Evolutionary conservation across 2,888 invertebrate genomes (phyloP), one percentile per base, ranked within the genome.

Genomic region (Unio pictorum): DNA sequence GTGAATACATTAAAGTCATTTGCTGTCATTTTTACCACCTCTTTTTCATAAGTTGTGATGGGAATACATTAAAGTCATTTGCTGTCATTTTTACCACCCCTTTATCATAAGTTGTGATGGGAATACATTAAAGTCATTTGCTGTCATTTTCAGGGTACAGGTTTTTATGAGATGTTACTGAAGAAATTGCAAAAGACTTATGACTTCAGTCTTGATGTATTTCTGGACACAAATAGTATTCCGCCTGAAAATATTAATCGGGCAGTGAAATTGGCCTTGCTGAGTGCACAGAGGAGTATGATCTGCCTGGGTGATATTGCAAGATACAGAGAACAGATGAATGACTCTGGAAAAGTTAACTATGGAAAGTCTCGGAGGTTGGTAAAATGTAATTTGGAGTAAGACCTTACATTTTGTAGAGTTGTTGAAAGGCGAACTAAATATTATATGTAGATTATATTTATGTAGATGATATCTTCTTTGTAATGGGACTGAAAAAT

Each of bases 281-380:
- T 96, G 80, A 94, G 95, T 70, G 94, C 94, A 4, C 98, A 98
- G 90, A 95, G 97, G 84, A 91, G 96, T 77, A 94, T 95, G 82
- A 93, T 98, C 65, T 96, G 94, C 87, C 92, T 98, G 83, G 99
- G 99, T 1, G 98, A 99, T 91, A 92, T 99, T 83, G 94, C 95
- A 20, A 93, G 98, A 72, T 99, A 99, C 90, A 94, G 94, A 88
- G 95, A 96, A 87, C 95, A 95, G 91, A 94, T 94, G 60, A 94
- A 94, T 81, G 95, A 95, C 86, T 94, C 94, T 1, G 79, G 78
- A 26, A 81, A 80, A 65, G 92, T 93, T 69, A 95, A 95, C 91
- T 96, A 94, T 89, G 94, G 94, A 75, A 93, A 93, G 88, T 94
- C 95, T 34, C 92, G 93, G 84, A 94, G 93, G 93, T 94, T 71